Percentiles rank a stretch among this genome's conserved stretches.
Conservation (phyloP, 2,888 invertebrate species). For the Macrophya alboannulata region DNA sequence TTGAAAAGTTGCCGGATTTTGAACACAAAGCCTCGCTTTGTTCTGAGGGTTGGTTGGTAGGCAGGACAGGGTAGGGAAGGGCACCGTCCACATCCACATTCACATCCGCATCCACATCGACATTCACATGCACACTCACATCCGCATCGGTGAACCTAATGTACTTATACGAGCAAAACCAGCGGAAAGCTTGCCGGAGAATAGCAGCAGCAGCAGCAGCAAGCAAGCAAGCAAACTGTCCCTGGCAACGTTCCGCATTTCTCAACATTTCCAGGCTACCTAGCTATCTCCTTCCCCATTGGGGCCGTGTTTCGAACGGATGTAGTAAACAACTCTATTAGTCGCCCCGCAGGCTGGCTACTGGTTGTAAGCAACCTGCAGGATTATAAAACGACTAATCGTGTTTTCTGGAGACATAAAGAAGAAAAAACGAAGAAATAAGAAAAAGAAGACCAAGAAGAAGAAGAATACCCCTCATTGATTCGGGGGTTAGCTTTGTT, state of each 20-base stretch:
- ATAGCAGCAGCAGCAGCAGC: no score
- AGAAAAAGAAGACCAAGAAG: not conserved
- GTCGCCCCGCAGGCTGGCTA: constrained; percentile 44
- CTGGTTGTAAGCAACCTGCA: not conserved
- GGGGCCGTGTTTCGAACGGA: constrained; percentile 29
- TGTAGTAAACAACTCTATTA: constrained; percentile 50
- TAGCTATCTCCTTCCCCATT: not conserved
- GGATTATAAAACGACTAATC: constrained; percentile 34
- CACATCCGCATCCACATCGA: constrained; percentile 14
- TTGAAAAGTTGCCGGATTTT: constrained; percentile 37
- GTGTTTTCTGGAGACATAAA: not conserved
- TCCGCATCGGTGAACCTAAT: constrained; percentile 42
- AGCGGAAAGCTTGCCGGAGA: constrained; percentile 25
- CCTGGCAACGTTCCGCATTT: constrained; percentile 39
- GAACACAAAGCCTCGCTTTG: constrained; percentile 44
- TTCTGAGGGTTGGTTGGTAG: constrained; percentile 3
- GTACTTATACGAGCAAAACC: constrained; percentile 43
- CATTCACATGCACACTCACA: not conserved
- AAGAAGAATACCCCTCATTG: not conserved
- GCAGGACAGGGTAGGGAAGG: not conserved
- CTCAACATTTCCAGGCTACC: constrained; percentile 27
- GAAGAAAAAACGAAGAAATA: not conserved
- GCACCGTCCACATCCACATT: constrained; percentile 9
- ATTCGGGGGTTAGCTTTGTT: not conserved
- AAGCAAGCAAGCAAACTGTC: constrained; percentile 33